Base-by-base conservation (phyloP, 2,888 invertebrate genomes). In the Cosmia pyralina region DNA sequence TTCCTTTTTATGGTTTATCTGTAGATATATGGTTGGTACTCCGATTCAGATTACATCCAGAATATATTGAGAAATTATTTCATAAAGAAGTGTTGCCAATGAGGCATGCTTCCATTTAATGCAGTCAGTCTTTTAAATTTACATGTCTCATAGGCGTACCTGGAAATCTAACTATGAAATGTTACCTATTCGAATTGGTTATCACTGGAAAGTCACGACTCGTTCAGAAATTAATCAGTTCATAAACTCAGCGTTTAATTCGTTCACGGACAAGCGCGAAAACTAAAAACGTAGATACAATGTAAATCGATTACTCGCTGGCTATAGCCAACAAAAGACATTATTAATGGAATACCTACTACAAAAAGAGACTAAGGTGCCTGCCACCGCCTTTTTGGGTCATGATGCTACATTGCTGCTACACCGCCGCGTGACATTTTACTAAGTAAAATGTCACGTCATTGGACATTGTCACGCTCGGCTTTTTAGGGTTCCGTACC, bases 381-480 rank as follows among this genome's bases (percentile, higher is more conserved):
- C 86, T 88, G 88, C 88, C 88, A 90, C 88, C 85, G 85, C 85
- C 90, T 93, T 92, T 94, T 88, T 90, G 88, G 94, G 94, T 94
- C 94, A 94, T 91, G 90, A 90, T 86, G 88, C 82, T 48, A 78
- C 70, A 28, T 19, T 71, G 57, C n/a, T 44, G 58, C 58, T 22
- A 53, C 41, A 85, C 84, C 81, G 81, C 82, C 76, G 75, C 86
- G 77, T 85, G 85, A 77, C 77, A 83, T 83, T 86, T 72, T 66
- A 64, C 66, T 73, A 75, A 69, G 66, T n/a, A n/a, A n/a, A n/a
- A n/a, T n/a, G n/a, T n/a, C n/a, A n/a, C n/a, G n/a, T n/a, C n/a
- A n/a, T n/a, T n/a, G 62, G 53, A 59, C 65, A 70, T 67, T 76
- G 79, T 76, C 67, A 77, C 73, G 67, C 53, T 68, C 73, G 5